Evolutionary conservation across 2,888 invertebrate genomes (phyloP).

Genomic region (Trachelus iudaicus): DNA sequence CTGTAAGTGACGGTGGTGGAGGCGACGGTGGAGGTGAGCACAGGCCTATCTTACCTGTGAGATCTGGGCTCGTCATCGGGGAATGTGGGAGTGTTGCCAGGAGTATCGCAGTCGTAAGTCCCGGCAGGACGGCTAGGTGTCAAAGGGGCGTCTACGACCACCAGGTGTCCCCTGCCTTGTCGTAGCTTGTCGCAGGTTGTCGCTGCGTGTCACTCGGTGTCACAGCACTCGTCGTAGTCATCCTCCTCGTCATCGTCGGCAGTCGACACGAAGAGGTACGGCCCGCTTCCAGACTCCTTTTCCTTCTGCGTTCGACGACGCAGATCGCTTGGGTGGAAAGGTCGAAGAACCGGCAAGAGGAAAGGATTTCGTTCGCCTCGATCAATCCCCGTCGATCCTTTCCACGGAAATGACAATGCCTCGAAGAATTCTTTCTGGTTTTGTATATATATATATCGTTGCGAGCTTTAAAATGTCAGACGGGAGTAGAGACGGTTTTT

Average conservation of each 20-base stretch:
- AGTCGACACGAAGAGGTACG: conserved; percentile 16
- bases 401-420: background rate
- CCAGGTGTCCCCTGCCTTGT: conserved; percentile 37
- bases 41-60: background rate
- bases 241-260: conserved; percentile 8
- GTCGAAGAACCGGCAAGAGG: background rate
- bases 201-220: conserved; percentile 21
- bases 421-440: background rate
- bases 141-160: conserved; percentile 52
- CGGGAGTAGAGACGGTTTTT: too few relatives aligned
- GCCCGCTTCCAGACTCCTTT: background rate
- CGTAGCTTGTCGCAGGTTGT: background rate
- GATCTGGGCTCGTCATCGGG: conserved; percentile 61
- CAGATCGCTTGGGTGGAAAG: background rate
- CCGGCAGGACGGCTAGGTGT: conserved; percentile 50
- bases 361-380: background rate
- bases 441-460: background rate
- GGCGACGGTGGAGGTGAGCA: background rate
- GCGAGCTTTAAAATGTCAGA: background rate
- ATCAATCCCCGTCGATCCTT: background rate
- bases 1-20: background rate
- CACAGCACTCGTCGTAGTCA: conserved; percentile 10
- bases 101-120: conserved; percentile 15
- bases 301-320: background rate
- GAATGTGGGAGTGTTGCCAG: conserved; percentile 62